Conservation (phyloP, 2,113 vertebrate genomes). For the Plecturocebus donacophilus region DNA sequence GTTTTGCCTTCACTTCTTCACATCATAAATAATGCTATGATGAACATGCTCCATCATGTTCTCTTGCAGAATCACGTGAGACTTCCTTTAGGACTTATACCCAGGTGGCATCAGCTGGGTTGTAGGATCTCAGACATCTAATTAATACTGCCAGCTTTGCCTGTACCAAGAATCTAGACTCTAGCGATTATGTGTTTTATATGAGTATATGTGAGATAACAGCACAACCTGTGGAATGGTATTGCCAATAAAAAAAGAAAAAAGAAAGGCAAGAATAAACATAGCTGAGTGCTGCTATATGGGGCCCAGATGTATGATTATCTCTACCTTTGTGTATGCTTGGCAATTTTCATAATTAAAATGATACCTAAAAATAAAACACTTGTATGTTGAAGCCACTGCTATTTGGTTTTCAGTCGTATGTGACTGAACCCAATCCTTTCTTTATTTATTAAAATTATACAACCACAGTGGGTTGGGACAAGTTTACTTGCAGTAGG, state of each 20-base stretch:
- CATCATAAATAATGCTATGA: accelerated
- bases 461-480: neutral
- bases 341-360: neutral
- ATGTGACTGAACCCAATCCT: neutral
- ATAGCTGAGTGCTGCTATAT: neutral
- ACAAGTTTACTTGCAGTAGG: neutral
- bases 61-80: neutral
- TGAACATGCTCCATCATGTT: neutral
- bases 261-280: neutral
- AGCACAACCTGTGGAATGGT: neutral
- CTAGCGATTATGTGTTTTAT: neutral
- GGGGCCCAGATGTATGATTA: neutral
- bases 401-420: too few species aligned
- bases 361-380: neutral
- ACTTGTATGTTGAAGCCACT: neutral
- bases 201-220: neutral
- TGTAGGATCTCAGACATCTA: neutral
- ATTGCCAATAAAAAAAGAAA: neutral
- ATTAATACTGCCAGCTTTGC: neutral
- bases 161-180: neutral
- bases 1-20: too few species aligned
- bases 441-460: neutral
- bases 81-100: neutral
- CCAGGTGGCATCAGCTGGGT: neutral
- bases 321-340: neutral